Evolutionary conservation across 37 sponge, comb jelly and placozoan species (phyloP).

Genomic region (Theonella swinhoei): DNA sequence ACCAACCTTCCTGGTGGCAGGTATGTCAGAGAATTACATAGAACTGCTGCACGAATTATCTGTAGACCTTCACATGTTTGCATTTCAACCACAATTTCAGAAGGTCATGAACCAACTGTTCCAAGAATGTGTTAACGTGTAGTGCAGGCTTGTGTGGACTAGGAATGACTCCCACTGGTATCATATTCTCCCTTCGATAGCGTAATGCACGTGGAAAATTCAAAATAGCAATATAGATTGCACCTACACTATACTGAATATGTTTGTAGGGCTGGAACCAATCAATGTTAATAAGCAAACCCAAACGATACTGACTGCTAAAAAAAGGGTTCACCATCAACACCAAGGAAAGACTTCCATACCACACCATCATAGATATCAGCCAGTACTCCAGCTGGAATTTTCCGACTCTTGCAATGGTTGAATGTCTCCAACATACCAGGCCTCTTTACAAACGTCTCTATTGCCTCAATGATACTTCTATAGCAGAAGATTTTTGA

Average conservation of each 20-base stretch:
- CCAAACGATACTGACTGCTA: slow-evolving; percentile 4
- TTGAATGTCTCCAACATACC: slow-evolving; percentile 33
- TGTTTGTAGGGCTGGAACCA: slow-evolving; percentile 58
- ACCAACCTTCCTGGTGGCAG: slow-evolving; percentile 59
- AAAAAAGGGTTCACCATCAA: not conserved
- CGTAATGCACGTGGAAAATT: slow-evolving; percentile 44
- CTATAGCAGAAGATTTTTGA: slow-evolving; percentile 15
- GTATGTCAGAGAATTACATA: slow-evolving; percentile 39
- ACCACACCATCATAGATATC: slow-evolving; percentile 53
- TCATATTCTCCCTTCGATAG: slow-evolving; percentile 39
- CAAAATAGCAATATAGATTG: slow-evolving; percentile 39
- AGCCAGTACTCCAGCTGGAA: not conserved
- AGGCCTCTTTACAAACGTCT: not conserved
- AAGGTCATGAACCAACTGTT: slow-evolving; percentile 37
- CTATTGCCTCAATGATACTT: slow-evolving; percentile 13
- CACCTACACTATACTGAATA: slow-evolving; percentile 49
- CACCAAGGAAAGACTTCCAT: slow-evolving; percentile 31
- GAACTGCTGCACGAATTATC: slow-evolving; percentile 29
- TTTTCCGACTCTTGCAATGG: slow-evolving; percentile 16
- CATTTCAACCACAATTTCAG: slow-evolving; percentile 13
- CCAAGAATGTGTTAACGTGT: slow-evolving; percentile 29
- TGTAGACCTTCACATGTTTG: not conserved
- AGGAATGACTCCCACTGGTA: slow-evolving; percentile 50
- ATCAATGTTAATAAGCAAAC: slow-evolving; percentile 53
- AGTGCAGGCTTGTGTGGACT: slow-evolving; percentile 42